Evolutionary conservation across 30 jellyfish, hydroid and myxozoan species (phyloP), one percentile per base, ranked within the genome.

Genomic region (Aurelia aurita): DNA sequence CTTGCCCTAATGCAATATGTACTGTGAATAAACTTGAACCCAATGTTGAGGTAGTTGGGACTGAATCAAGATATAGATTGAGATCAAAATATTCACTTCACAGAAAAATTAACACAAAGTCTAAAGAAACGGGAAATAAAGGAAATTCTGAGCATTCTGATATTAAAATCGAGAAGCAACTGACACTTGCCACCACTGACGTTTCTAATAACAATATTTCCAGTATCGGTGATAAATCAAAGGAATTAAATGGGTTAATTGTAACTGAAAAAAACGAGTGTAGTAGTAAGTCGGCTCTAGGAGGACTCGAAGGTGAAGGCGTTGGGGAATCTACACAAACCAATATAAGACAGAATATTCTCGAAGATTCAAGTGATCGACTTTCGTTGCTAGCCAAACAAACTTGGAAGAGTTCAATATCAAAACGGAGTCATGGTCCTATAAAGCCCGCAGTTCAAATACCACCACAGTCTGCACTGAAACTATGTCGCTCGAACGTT

Each of bases 341-440:
- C 1, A 55, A 55, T 55, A 22, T 0, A 5, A 55, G 29, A 55
- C 25, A 3, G 14, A 12, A 55, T 10, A 13, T 19, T n/a, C 25
- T 19, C 25, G 14, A 55, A 55, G 67, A 55, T 55, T 57, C 88
- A 60, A 76, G 88, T 76, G 77, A 55, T 21, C 16, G 75, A n/a
- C 88, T 76, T 7, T 76, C 88, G 39, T 54, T 22, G 3, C 18
- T 76, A 34, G 88, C 88, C 21, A 76, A 58, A 35, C 32, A 59
- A 23, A 59, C 88, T 15, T 76, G 88, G 88, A 28, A n/a, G 79
- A 67, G 43, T 29, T 15, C 79, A 67, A 28, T 19, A 14, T 25
- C 75, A 39, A 39, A 8, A 39, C 51, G 51, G 16, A 39, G 9
- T 8, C 51, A 39, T 39, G 13, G 51, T 5, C 16, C 15, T 39